Base-by-base conservation (phyloP, 1,140 invertebrate species). In the Apocrypta bakeri region DNA sequence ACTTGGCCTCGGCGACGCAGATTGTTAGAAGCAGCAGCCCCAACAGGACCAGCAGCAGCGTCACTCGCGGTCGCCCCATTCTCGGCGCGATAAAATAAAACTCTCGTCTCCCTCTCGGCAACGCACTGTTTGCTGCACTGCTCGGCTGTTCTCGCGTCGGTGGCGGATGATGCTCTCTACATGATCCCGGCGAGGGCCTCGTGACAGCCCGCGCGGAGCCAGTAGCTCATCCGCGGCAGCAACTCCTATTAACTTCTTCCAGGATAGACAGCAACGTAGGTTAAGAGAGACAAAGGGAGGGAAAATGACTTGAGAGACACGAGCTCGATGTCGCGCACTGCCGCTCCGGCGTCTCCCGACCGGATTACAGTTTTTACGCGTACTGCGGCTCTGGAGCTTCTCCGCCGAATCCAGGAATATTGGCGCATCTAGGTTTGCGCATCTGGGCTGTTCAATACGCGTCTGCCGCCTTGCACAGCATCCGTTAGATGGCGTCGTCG, bases 391-490 rank as follows among this genome's bases (percentile, higher is more conserved):
- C 90, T 87, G 86, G 89, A 89, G 87, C 88, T 89, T 88, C 89
- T 89, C 42, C n/a, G 82, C 76, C 87, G 88, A 87, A 87, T 88
- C 89, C 87, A 84, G 87, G 87, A 88, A 87, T 90, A 88, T 88
- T 90, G 89, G 91, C 91, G 91, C 91, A 92, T 88, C 89, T 88
- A 86, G 85, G 84, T 87, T 87, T 89, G 91, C 91, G 91, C 91
- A 92, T 90, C 89, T 87, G 86, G 88, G 86, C 90, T 91, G 91
- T 92, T 92, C 91, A 92, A 92, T 92, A 92, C 90, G 90, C 89
- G 88, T 87, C 77, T 1, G 14, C 64, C 7, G 24, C 21, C 56
- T 64, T 79, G 81, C 88, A 71, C 89, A 92, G 89, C 91, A 89
- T 91, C 90, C 91, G 90, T 86, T 56, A 83, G 82, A 83, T 83